Evolutionary conservation across 2,797 vertebrate genomes (phyloP).

Genomic region (Sebastes reedi): DNA sequence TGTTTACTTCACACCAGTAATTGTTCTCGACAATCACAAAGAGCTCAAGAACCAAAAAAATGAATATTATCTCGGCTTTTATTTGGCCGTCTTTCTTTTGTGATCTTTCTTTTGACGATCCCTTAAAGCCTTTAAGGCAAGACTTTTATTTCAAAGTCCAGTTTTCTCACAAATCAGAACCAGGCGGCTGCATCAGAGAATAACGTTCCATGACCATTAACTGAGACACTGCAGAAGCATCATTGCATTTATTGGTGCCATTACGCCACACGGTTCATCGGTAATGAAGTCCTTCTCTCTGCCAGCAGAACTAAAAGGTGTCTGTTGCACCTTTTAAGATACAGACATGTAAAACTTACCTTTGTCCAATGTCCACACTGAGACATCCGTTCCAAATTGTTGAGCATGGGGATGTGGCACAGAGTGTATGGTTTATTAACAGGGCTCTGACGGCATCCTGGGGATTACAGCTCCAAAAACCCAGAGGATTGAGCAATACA

Average conservation of each 20-base stretch:
- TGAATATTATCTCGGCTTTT: not conserved
- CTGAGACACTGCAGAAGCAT: not conserved
- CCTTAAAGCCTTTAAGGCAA: not conserved
- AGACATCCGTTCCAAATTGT: not conserved
- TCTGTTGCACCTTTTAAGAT: not conserved
- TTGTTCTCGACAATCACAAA: not conserved
- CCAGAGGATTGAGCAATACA: conserved; percentile 4
- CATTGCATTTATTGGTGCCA: not conserved
- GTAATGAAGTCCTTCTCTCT: not conserved
- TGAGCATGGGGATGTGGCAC: conserved; percentile 5
- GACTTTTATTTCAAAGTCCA: not conserved
- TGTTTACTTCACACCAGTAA: not conserved
- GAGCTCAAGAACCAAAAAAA: not conserved
- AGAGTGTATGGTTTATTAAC: conserved; percentile 7
- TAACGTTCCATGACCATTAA: not conserved
- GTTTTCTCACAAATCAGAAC: not conserved
- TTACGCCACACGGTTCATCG: not conserved
- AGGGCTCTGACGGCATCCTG: conserved; percentile 16
- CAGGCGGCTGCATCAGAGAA: not conserved
- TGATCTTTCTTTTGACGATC: not conserved
- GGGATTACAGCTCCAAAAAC: not conserved
- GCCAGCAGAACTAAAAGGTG: not conserved
- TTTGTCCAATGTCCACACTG: not conserved
- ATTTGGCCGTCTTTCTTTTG: not conserved
- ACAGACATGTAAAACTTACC: not conserved